phyloP scores from a whole-genome alignment of 2,888 invertebrate species.

The Doris montereyensis region DNA sequence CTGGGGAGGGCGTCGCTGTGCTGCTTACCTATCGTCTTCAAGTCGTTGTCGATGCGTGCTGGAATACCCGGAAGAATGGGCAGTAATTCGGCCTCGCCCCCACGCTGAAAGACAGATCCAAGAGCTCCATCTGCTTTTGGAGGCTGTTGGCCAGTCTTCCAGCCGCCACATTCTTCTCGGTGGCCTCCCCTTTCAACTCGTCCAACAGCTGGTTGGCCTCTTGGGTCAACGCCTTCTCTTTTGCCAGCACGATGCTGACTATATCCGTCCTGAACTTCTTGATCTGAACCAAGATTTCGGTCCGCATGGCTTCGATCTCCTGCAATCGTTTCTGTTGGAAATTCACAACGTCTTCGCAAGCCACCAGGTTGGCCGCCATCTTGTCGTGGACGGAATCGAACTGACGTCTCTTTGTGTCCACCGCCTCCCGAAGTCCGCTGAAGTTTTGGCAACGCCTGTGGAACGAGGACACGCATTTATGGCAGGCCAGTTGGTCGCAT shows the following conservation, averaged over 20 bases:
- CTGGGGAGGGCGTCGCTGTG: background rate
- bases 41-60: background rate
- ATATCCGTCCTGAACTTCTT: constrained; percentile 22
- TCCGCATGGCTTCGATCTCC: constrained; percentile 30
- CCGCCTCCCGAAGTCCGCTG: constrained; percentile 35
- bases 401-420: constrained; percentile 25
- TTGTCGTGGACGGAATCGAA: constrained; percentile 38
- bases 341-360: constrained; percentile 7
- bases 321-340: background rate
- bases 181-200: constrained; percentile 18
- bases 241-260: constrained; percentile 33
- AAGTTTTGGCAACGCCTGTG: constrained; percentile 41
- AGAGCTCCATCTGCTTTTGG: constrained; percentile 35
- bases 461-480: constrained; percentile 39
- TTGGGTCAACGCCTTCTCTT: constrained; percentile 29
- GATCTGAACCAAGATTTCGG: constrained; percentile 17
- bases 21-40: background rate
- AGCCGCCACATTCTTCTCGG: constrained; percentile 18
- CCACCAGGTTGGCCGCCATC: constrained; percentile 32
- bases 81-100: constrained; percentile 39
- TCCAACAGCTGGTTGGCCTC: constrained; percentile 29
- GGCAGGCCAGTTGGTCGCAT: constrained; percentile 42
- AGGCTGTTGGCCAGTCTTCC: background rate
- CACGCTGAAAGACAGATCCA: constrained; percentile 37
- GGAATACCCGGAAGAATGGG: constrained; percentile 13